Evolutionary conservation across 2,113 vertebrate species (phyloP).

Genomic region (Carassius gibelio): DNA sequence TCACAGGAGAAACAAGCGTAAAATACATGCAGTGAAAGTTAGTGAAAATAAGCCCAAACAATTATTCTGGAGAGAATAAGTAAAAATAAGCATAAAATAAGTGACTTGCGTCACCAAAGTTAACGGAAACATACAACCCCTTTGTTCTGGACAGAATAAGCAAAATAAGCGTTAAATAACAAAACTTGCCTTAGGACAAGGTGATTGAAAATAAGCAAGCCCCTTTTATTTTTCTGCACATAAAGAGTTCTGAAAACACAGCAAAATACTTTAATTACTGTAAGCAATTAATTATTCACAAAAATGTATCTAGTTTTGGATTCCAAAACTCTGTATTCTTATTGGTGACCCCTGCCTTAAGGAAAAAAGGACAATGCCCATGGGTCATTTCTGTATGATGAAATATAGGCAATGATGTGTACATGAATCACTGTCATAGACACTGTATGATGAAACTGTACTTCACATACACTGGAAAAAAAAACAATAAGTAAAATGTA

Average conservation of each 20-base stretch:
- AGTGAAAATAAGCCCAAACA: not conserved
- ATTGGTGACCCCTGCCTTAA: too few relatives aligned
- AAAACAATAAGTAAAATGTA: too few relatives aligned
- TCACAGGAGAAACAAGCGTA: not conserved
- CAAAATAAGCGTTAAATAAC: not conserved
- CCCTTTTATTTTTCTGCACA: too few relatives aligned
- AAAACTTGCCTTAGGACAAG: too few relatives aligned
- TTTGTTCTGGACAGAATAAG: not conserved
- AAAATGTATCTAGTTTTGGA: not conserved
- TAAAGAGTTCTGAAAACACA: too few relatives aligned
- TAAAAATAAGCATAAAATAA: too few relatives aligned
- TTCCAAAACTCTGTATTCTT: too few relatives aligned
- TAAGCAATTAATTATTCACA: not conserved
- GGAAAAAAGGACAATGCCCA: not conserved
- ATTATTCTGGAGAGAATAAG: too few relatives aligned
- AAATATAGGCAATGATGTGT: not conserved
- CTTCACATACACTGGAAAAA: not conserved
- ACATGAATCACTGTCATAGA: not conserved
- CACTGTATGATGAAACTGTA: not conserved
- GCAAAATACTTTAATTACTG: not conserved
- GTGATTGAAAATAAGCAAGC: too few relatives aligned
- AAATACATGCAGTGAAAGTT: not conserved
- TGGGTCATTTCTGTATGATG: not conserved
- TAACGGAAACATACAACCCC: not conserved
- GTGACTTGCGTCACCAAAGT: too few relatives aligned